phyloP scores from a whole-genome alignment of 2,888 invertebrate genomes.

The Eledone cirrhosa region DNA sequence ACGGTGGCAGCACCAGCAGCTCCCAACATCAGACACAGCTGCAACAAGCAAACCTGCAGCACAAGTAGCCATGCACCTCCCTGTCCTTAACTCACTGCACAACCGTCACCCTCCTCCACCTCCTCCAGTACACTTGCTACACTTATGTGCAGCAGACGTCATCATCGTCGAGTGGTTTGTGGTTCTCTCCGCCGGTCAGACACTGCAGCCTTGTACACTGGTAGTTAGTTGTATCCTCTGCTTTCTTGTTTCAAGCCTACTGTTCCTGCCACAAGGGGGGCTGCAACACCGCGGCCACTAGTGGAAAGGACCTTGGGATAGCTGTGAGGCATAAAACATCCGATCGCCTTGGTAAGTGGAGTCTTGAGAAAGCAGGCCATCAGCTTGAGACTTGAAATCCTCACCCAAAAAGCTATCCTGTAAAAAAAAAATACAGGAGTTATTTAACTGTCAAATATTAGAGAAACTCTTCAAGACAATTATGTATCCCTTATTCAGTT shows the following conservation, averaged over 20 bases:
- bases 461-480: not conserved
- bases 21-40: conserved; percentile 25
- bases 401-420: conserved; percentile 84
- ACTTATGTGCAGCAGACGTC: conserved; percentile 26
- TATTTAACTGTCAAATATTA: not conserved
- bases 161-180: conserved; percentile 24
- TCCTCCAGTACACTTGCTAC: conserved; percentile 24
- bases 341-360: conserved; percentile 81
- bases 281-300: conserved; percentile 39
- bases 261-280: conserved; percentile 22
- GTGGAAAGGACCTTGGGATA: conserved; percentile 67
- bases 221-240: conserved; percentile 28
- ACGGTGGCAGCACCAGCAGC: not conserved
- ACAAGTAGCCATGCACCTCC: conserved; percentile 19
- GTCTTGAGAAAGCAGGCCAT: conserved; percentile 92
- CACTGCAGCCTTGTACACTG: conserved; percentile 29
- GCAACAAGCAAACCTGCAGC: conserved; percentile 5
- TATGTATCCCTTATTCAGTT: not conserved
- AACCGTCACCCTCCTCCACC: conserved; percentile 6
- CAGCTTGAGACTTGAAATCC: conserved; percentile 92
- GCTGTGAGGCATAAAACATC: conserved; percentile 63
- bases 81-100: conserved; percentile 23
- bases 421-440: conserved; percentile 68
- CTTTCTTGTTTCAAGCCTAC: conserved; percentile 29
- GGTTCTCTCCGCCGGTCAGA: conserved; percentile 28